Base-by-base conservation (phyloP, 2,888 invertebrate genomes). In the Dryadula phaetusa region DNA sequence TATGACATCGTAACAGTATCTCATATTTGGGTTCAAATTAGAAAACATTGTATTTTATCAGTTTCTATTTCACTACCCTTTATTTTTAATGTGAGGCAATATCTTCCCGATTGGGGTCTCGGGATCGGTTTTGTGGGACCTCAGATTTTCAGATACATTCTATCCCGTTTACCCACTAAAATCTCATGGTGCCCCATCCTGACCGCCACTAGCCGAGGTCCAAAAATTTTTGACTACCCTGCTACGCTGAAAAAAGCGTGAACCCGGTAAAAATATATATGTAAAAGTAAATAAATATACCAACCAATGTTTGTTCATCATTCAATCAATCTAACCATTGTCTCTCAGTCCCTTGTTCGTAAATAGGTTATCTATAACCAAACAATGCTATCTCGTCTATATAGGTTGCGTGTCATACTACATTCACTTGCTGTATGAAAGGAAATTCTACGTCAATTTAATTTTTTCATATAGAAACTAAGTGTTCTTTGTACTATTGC, bases 251-350 rank as follows among this genome's bases (percentile, higher is more conserved):
- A 49, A 37, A 37, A n/a, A 1, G 28, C 3, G 28, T 28, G 14
- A 47, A 5, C 10, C 14, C n/a, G n/a, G 2, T 14, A 25, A 25
- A 20, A n/a, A 16, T n/a, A 18, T n/a, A 52, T 16, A 53, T 18
- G 32, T 18, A 28, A 53, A 49, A 56, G n/a, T n/a, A n/a, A n/a
- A n/a, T 14, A 49, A 49, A 18, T 37, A 47, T 34, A 34, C 46
- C 18, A 37, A 25, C 18, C 18, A 18, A 64, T n/a, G 4, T 34
- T 49, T 14, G 34, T 14, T 46, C 56, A 64, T 56, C 56, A 60
- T 44, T 46, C 60, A 60, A 60, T 65, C 49, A 52, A 60, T 65
- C 58, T 34, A 58, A 25, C 60, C 20, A 64, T 64, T 64, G 64
- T 64, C 58, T 64, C 47, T 5, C 22, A 25, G 22, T 40, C 46